These are phyloP conservation scores for Eubasilissa splendida DNA, from an alignment of 2,888 invertebrate genomes.

Conservation along the genomic window DNA sequence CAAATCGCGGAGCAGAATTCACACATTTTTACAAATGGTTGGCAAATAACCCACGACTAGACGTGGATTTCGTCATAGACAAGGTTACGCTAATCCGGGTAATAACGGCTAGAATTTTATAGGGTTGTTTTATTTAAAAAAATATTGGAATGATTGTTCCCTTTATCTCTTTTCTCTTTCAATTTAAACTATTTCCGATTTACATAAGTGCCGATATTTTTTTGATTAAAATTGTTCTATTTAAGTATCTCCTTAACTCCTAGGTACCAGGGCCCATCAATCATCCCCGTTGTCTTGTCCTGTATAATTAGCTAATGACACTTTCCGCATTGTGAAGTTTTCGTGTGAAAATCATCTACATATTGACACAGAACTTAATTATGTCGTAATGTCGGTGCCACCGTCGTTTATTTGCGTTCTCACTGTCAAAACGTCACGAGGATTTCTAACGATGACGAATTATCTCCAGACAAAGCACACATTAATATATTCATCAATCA, in stretches of 20 bases:
- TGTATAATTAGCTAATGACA: slow-evolving; percentile 20
- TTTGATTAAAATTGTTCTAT: too few relatives aligned
- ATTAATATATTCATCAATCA: background rate
- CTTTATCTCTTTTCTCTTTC: too few relatives aligned
- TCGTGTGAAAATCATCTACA: background rate
- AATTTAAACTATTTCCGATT: too few relatives aligned
- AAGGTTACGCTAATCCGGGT: too few relatives aligned
- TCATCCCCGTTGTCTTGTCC: slow-evolving; percentile 7
- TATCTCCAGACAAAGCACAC: slow-evolving; percentile 12
- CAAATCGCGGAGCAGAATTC: too few relatives aligned
- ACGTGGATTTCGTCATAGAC: too few relatives aligned
- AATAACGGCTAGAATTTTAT: too few relatives aligned
- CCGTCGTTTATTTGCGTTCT: slow-evolving; percentile 26
- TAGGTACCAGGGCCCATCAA: slow-evolving; percentile 8
- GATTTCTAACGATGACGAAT: slow-evolving; percentile 27
- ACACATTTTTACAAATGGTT: too few relatives aligned
- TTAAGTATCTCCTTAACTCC: background rate
- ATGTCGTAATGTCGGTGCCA: background rate
- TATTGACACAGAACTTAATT: slow-evolving; percentile 28
- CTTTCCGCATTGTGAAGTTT: slow-evolving; percentile 19
- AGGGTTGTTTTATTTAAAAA: too few relatives aligned
- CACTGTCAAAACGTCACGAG: slow-evolving; percentile 24
- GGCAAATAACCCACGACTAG: too few relatives aligned
- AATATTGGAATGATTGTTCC: too few relatives aligned
- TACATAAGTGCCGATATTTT: too few relatives aligned